Base-by-base conservation (phyloP, 2,797 vertebrate genomes). In the Fundulus diaphanus region DNA sequence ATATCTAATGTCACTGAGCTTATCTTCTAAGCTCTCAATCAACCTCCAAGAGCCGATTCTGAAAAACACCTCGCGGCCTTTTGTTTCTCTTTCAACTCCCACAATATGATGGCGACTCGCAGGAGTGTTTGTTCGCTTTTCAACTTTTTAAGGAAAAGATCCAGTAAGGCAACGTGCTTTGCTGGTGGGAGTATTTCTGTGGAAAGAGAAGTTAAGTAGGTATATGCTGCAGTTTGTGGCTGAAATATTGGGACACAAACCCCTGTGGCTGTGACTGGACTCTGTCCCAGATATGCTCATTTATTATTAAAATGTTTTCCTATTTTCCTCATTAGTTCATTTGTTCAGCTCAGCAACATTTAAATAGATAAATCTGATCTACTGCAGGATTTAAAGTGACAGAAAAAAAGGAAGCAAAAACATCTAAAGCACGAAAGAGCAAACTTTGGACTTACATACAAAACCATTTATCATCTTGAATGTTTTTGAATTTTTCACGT, bases 11-110 rank as follows among this genome's bases (percentile, higher is more conserved):
- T 94, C 90, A 65, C 89, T 51, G 49, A 72, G 90, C 90, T 91
- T 94, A 94, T 94, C 93, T 92, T 68, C 89, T 52, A 82, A 86
- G 88, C 89, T 76, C 90, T 92, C 92, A 92, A 93, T 94, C 93
- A 94, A 89, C 87, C 88, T 85, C 81, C 80, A 78, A 78, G 88
- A 89, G 84, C 70, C 40, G 7, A 75, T 72, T 73, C 89, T 80
- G 77, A 82, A 89, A 22, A 93, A 90, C 91, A 90, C 91, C 90
- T 90, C 48, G 59, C 77, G 46, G 83, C 78, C 73, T 76, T 92
- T 92, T 85, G 81, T 89, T 89, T 87, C 79, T 68, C 68, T 78
- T 57, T 51, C 71, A 56, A 77, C 72, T 70, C 77, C 22, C 63
- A 59, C 63, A 44, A 77, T 80, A 89, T 20, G 3, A 29, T 48